Evolutionary conservation across 1,140 invertebrate species (phyloP), one percentile per base, ranked within the genome.

Genomic region (Sycobia sp.): DNA sequence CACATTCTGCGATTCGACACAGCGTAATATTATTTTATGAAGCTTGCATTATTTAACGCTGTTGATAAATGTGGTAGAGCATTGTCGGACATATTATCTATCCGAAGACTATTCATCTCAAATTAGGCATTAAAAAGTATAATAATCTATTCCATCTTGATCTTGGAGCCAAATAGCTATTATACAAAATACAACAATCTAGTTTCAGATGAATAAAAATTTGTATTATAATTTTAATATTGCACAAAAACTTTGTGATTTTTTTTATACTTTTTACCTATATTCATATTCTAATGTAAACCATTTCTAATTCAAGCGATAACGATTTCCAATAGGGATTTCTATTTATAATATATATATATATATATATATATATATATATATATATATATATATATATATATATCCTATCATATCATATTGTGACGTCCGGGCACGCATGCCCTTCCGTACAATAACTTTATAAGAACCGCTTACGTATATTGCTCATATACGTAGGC

Each of bases 1-100:
- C 72, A 67, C 67, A 74, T 75, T 72, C 73, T 73, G 69, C 64
- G 69, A 66, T 67, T 67, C 55, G 62, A 62, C 53, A 34, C 62
- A 67, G 57, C 65, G 64, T n/a, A n/a, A n/a, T n/a, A n/a, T n/a
- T 56, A 43, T 46, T 49, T 49, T 51, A 55, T 69, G 70, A 73
- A 72, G 70, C 70, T 64, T 53, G 70, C 66, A 74, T 75, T 73
- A 75, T 74, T 75, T 75, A 75, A 59, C 67, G 72, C 54, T 36
- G 68, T 67, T 75, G 73, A 73, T 72, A 74, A 57, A 53, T 74
- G 73, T 67, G 73, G 72, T 74, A 62, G 66, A 51, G n/a, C 68
- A 62, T 56, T 69, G n/a, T 16, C n/a, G n/a, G n/a, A n/a, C n/a
- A n/a, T n/a, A n/a, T n/a, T n/a, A n/a, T n/a, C n/a, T n/a, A n/a